Conservation (phyloP, 2,888 invertebrate species). For the Pseudolycoriella hygida region DNA sequence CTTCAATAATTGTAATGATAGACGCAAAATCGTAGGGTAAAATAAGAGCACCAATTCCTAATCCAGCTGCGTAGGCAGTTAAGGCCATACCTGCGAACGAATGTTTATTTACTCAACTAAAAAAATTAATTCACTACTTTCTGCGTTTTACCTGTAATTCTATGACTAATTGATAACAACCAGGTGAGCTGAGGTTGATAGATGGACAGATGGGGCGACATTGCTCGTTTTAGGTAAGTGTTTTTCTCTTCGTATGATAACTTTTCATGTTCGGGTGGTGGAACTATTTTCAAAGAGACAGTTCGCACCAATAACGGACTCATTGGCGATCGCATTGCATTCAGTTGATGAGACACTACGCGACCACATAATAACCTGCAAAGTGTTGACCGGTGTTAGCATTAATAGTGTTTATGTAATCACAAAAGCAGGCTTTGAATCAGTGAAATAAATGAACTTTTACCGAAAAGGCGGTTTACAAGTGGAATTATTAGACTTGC, state of each 20-base stretch:
- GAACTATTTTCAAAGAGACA: constrained; percentile 26
- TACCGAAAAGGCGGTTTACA: no score
- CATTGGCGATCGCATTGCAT: not conserved
- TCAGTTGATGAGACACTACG: not conserved
- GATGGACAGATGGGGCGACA: constrained; percentile 76
- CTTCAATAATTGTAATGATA: constrained; percentile 41
- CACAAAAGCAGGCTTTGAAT: no score
- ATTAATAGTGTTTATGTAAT: no score
- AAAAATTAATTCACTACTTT: no score
- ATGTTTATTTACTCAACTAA: no score
- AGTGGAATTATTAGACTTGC: no score
- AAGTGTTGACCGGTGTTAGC: not conserved
- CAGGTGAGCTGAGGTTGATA: constrained; percentile 65
- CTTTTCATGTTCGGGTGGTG: constrained; percentile 31
- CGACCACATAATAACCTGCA: not conserved
- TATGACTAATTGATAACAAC: constrained; percentile 67
- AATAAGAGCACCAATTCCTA: constrained; percentile 42
- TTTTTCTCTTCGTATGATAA: constrained; percentile 52
- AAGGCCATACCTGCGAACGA: constrained; percentile 38
- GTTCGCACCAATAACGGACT: not conserved
- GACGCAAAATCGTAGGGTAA: constrained; percentile 42
- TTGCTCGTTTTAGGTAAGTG: constrained; percentile 51
- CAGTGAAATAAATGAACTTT: no score
- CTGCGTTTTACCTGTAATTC: constrained; percentile 62
- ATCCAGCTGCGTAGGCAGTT: constrained; percentile 34